Evolutionary conservation across 2,797 vertebrate species (phyloP).

Genomic region (Iguana delicatissima): DNA sequence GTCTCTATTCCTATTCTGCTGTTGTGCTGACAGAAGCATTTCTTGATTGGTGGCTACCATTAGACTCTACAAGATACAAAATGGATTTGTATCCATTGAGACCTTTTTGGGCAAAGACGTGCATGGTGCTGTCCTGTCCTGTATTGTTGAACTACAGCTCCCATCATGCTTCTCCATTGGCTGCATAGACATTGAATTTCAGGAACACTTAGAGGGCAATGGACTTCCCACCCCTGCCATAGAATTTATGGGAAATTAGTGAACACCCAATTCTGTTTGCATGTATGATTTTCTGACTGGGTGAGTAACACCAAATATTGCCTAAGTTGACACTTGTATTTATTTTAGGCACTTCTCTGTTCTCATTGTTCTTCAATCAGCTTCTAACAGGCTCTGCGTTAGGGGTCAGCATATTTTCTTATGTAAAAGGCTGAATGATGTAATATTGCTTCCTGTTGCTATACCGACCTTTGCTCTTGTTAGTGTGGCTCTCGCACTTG

Average conservation of each 20-base stretch:
- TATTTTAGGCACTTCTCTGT: conserved; percentile 46
- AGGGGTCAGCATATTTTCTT: conserved; percentile 49
- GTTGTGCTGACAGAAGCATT: neutral
- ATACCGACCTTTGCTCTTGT: conserved; percentile 72
- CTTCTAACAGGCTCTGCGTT: conserved; percentile 56
- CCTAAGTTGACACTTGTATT: conserved; percentile 34
- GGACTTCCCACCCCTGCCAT: neutral
- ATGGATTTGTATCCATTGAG: neutral
- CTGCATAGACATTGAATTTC: neutral
- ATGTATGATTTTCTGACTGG: conserved; percentile 2
- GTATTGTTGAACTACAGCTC: neutral
- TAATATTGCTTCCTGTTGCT: conserved; percentile 73
- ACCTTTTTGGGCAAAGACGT: neutral
- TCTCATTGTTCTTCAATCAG: conserved; percentile 47
- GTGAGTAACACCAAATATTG: conserved; percentile 1
- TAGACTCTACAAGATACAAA: neutral
- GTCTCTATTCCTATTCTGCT: neutral
- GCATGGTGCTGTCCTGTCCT: too few relatives aligned
- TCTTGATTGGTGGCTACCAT: neutral
- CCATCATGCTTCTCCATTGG: neutral
- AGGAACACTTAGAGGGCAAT: neutral
- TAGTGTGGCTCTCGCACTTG: conserved; percentile 71
- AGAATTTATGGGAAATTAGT: neutral
- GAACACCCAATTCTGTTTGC: conserved; percentile 45
- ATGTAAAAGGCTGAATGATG: conserved; percentile 53